Conservation (phyloP, 2,888 invertebrate species). For the Cabera pusaria region DNA sequence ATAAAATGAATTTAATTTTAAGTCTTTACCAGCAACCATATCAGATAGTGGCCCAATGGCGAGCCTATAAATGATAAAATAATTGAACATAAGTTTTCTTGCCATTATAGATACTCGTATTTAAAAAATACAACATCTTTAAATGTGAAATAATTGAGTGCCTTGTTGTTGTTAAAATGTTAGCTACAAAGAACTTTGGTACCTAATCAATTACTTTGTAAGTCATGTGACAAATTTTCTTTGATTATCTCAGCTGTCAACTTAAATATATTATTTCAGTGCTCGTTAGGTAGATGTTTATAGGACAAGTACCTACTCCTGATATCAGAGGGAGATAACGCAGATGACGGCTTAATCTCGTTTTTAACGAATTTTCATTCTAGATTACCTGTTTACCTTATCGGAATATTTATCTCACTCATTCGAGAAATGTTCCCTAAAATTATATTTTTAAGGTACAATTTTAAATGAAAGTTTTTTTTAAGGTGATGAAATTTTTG, state of each 20-base stretch:
- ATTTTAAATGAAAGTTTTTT: constrained; percentile 39
- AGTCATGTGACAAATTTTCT: constrained; percentile 56
- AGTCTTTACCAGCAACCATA: too few species aligned
- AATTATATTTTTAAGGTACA: constrained; percentile 40
- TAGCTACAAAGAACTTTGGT: too few species aligned
- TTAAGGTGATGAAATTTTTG: constrained; percentile 45
- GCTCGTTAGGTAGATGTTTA: constrained; percentile 61
- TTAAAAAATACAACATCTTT: too few species aligned
- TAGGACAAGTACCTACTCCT: constrained; percentile 57
- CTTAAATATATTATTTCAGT: constrained; percentile 62
- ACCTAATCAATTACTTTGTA: too few species aligned
- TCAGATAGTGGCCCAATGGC: too few species aligned
- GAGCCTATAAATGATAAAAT: too few species aligned
- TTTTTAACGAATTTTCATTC: constrained; percentile 75
- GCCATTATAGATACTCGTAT: too few species aligned
- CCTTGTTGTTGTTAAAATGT: too few species aligned
- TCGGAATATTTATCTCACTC: constrained; percentile 22
- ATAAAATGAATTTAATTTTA: too few species aligned
- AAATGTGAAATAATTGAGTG: too few species aligned
- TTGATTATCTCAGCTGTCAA: constrained; percentile 63
- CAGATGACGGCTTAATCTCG: constrained; percentile 80
- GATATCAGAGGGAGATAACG: constrained; percentile 72
- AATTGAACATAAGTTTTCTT: too few species aligned
- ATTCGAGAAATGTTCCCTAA: constrained; percentile 34
- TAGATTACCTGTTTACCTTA: constrained; percentile 54